Evolutionary conservation across 2,888 invertebrate genomes (phyloP).

Genomic region (Eulithis prunata): DNA sequence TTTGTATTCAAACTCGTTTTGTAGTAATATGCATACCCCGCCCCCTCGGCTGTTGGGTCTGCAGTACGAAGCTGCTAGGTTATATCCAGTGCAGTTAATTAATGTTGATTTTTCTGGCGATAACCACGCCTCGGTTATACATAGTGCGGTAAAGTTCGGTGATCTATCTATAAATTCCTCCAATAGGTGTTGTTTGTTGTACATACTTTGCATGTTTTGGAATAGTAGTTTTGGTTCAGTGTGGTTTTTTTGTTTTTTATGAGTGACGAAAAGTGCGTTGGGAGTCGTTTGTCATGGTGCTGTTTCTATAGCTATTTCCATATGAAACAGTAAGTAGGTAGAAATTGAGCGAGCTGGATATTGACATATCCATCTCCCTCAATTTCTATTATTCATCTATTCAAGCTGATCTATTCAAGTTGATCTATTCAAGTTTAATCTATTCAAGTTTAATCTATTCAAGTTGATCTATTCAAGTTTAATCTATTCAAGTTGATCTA

Average conservation of each 20-base stretch:
- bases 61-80: background rate
- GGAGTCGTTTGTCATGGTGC: background rate
- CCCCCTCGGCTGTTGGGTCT: background rate
- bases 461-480: too few species aligned
- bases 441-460: too few species aligned
- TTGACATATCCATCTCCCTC: too few species aligned
- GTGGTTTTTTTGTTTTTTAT: background rate
- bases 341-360: too few species aligned
- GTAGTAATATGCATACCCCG: background rate
- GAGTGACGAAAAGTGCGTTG: background rate
- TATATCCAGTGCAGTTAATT: background rate
- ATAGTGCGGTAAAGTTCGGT: background rate
- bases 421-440: too few species aligned
- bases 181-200: background rate
- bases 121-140: background rate
- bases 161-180: background rate
- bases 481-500: too few species aligned
- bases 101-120: background rate
- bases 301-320: background rate
- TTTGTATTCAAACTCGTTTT: background rate
- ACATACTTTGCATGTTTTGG: background rate
- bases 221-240: background rate
- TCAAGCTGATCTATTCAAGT: too few species aligned
- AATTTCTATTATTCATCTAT: too few species aligned
- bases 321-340: too few species aligned